Conservation (phyloP, 2,888 invertebrate species). For the Drosophila suboccidentalis region DNA sequence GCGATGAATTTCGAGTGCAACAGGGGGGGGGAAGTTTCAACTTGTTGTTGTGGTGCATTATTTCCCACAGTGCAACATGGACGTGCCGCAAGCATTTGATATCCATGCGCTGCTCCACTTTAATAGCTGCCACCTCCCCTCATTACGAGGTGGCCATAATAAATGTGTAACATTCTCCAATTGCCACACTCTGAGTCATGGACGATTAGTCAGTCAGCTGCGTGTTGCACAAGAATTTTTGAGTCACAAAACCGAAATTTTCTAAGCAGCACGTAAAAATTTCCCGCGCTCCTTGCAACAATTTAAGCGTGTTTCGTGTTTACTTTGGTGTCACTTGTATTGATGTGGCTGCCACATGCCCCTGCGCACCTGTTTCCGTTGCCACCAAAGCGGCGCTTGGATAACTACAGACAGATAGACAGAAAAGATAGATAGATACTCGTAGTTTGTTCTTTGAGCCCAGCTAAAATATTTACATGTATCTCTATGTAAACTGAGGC, state of each 20-base stretch:
- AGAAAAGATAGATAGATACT: constrained; percentile 14
- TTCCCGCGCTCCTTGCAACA: constrained; percentile 42
- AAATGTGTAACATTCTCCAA: constrained; percentile 68
- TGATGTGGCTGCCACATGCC: constrained; percentile 37
- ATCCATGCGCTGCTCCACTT: constrained; percentile 48
- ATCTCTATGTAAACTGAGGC: constrained; percentile 40
- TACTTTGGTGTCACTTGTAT: constrained; percentile 59
- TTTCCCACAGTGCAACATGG: constrained; percentile 51
- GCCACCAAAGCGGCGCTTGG: constrained; percentile 53
- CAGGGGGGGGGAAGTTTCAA: constrained; percentile 7
- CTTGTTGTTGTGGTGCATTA: constrained; percentile 7
- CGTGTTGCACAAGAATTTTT: constrained; percentile 60
- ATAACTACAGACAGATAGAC: constrained; percentile 21
- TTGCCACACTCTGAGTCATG: constrained; percentile 71
- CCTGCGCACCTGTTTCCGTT: constrained; percentile 73
- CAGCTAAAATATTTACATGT: constrained; percentile 65
- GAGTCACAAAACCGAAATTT: constrained; percentile 46
- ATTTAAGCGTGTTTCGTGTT: constrained; percentile 24
- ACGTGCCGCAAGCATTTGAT: constrained; percentile 49
- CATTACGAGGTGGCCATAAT: constrained; percentile 29
- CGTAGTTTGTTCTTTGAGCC: constrained; percentile 15
- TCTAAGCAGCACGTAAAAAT: constrained; percentile 4
- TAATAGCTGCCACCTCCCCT: constrained; percentile 16
- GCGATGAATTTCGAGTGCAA: constrained; percentile 39
- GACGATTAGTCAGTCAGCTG: constrained; percentile 67